Evolutionary conservation across 2,888 invertebrate species (phyloP).

Genomic region (Blera fallax): DNA sequence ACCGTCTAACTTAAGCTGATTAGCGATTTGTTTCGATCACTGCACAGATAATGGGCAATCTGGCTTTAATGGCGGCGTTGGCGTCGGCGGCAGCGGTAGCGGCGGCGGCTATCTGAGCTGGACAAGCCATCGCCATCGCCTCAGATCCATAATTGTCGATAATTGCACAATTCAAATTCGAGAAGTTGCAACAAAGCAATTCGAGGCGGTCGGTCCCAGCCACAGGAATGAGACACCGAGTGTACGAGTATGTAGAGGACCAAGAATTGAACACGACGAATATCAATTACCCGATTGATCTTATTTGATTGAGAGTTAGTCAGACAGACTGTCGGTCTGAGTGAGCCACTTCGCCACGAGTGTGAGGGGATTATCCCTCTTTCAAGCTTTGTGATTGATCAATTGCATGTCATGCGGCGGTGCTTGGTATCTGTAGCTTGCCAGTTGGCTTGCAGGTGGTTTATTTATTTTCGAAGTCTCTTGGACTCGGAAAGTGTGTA

Average conservation of each 20-base stretch:
- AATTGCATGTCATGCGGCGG: conserved; percentile 58
- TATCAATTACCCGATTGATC: conserved; percentile 71
- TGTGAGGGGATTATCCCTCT: conserved; percentile 47
- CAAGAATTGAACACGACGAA: conserved; percentile 54
- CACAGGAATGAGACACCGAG: neutral
- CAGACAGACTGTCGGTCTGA: conserved; percentile 67
- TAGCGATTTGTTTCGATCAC: conserved; percentile 69
- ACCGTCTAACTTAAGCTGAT: conserved; percentile 65
- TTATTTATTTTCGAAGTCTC: conserved; percentile 38
- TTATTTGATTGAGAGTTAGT: conserved; percentile 70
- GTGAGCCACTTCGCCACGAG: conserved; percentile 36
- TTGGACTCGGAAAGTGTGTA: neutral
- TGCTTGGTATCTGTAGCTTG: too few relatives aligned
- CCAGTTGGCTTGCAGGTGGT: conserved; percentile 64
- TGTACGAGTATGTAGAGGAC: conserved; percentile 4
- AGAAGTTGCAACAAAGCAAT: conserved; percentile 63
- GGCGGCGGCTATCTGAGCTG: too few relatives aligned
- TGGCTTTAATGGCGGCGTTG: conserved; percentile 16
- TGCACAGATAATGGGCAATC: conserved; percentile 60
- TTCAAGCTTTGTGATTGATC: conserved; percentile 61
- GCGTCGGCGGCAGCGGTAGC: too few relatives aligned
- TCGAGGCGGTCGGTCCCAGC: conserved; percentile 9
- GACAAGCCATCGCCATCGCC: conserved; percentile 53
- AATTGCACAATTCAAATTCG: conserved; percentile 65
- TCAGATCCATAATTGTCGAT: conserved; percentile 68